Base-by-base conservation (phyloP, 2,113 vertebrate genomes). In the Rattus rattus region DNA sequence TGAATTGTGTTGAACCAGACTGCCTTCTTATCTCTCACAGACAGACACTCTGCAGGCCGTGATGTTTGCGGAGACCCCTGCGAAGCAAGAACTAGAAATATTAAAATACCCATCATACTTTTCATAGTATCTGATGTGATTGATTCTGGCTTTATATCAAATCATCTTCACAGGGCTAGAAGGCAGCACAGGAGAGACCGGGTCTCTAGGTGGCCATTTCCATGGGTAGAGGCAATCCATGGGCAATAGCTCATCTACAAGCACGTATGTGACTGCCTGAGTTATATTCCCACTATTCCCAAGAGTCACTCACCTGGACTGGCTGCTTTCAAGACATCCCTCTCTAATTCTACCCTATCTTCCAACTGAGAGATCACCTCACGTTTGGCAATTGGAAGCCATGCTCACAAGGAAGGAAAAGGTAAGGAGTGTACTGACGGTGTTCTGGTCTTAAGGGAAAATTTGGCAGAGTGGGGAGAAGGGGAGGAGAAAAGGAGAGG, bases 331-430 rank as follows among this genome's bases (percentile, higher is more conserved):
- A 89, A 79, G 56, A 79, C 56, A 76, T 95, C 72, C 93, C 80
- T 95, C 79, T 94, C 93, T 36, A 92, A 76, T 5, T 84, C 95
- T 54, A 96, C 84, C 63, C 65, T 79, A 43, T 24, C 52, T 16
- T 92, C 96, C 87, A 97, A 69, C 28, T 95, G 97, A 92, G 91
- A 96, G 80, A 98, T 96, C 54, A 94, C 67, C 61, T 92, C 80
- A 49, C 96, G 92, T 56, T 93, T 98, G 88, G 95, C 94, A 91
- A 97, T 93, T 30, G 95, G 88, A 97, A 98, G 96, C 19, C 96
- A 97, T 98, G 88, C 77, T 92, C 17, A 65, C 11, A 47, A 54
- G 6, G 73, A 93, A 96, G 93, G 72, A 87, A 95, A 76, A 54
- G 39, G 36, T 91, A 83, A 94, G 79, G 39, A 93, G 33, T 3